A percentile compares a stretch with the other conserved stretches of the same genome.
Conservation (phyloP, 2,888 invertebrate genomes). For the Phytoseiulus persimilis region DNA sequence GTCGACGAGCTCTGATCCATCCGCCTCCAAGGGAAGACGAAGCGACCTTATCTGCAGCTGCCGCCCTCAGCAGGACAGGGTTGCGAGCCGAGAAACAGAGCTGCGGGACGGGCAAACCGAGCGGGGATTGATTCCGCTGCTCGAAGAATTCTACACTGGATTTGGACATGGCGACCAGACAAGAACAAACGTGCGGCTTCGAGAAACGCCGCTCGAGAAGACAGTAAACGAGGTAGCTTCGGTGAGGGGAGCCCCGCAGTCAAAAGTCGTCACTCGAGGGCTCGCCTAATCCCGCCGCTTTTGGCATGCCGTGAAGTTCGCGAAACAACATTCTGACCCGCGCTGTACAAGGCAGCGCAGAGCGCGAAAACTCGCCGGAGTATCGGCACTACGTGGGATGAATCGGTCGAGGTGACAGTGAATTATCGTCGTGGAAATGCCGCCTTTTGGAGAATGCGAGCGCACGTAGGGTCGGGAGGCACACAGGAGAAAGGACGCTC, state of each 20-base stretch:
- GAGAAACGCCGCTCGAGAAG: background rate
- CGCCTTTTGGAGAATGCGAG: background rate
- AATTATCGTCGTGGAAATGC: background rate
- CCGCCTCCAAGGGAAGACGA: background rate
- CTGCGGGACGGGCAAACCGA: background rate
- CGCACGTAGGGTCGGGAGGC: background rate
- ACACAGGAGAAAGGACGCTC: no score
- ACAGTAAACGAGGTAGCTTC: background rate
- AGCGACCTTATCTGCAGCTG: slow-evolving; percentile 5
- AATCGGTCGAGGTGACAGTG: background rate
- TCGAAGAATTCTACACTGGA: background rate
- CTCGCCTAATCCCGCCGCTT: background rate
- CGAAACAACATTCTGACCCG: background rate
- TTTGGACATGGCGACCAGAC: background rate
- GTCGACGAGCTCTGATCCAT: background rate
- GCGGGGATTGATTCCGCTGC: background rate
- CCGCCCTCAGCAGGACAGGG: background rate
- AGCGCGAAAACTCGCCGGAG: no score
- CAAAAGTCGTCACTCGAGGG: background rate
- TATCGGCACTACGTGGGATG: background rate
- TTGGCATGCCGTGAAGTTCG: background rate
- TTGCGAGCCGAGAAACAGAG: background rate
- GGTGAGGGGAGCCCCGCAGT: background rate
- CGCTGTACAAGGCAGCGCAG: no score
- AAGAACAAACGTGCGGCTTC: background rate